Evolutionary conservation across 2,113 vertebrate genomes (phyloP).

Genomic region (Pituophis catenifer): DNA sequence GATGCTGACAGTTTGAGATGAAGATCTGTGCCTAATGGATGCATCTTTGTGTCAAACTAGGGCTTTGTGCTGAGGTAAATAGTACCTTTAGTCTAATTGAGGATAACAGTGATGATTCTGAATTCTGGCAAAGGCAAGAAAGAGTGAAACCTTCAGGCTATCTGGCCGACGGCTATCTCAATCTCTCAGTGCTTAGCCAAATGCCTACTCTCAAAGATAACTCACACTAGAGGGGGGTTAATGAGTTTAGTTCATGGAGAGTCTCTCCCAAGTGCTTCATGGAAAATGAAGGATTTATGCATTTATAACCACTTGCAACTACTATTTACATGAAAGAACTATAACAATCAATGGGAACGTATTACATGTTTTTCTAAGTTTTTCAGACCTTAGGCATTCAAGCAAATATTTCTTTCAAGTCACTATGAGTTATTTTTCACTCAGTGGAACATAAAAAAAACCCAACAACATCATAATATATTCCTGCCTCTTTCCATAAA

Average conservation of each 20-base stretch:
- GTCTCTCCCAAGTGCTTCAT: background rate
- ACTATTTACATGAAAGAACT: background rate
- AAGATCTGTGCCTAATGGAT: constrained; percentile 6
- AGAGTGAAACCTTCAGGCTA: background rate
- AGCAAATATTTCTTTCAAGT: background rate
- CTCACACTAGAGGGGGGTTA: background rate
- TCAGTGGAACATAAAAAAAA: background rate
- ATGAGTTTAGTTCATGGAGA: background rate
- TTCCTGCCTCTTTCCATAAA: background rate
- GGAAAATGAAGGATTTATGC: background rate
- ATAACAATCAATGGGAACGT: background rate
- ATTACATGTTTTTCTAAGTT: background rate
- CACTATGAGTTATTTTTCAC: background rate
- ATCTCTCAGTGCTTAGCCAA: background rate
- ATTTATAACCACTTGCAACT: background rate
- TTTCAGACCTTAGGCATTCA: background rate
- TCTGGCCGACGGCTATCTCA: background rate
- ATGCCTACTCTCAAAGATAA: background rate
- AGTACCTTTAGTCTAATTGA: constrained; percentile 1
- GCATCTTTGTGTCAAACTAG: background rate
- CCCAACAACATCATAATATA: background rate
- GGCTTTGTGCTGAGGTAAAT: constrained; percentile 16
- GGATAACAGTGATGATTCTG: background rate
- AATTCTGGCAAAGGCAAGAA: background rate
- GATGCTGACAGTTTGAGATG: constrained; percentile 6